phyloP scores from a whole-genome alignment of 2,888 invertebrate species.

The Epinotia brunnichana region DNA sequence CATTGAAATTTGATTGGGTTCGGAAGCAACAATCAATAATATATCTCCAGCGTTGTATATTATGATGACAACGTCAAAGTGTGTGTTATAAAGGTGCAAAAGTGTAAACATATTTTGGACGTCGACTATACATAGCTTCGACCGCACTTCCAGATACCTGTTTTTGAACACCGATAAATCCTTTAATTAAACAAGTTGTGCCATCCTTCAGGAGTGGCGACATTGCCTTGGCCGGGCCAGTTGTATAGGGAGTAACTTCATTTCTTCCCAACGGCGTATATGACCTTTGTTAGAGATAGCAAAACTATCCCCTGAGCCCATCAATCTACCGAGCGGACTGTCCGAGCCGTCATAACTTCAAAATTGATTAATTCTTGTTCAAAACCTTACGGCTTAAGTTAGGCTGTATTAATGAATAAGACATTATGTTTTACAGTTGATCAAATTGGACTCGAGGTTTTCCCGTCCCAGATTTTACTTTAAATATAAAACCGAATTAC shows the following conservation, averaged over 20 bases:
- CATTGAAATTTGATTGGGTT: no score
- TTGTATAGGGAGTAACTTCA: conserved; percentile 5
- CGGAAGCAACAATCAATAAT: no score
- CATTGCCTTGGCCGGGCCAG: neutral
- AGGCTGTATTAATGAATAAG: neutral
- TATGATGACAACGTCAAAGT: no score
- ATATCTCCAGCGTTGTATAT: no score
- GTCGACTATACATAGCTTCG: neutral
- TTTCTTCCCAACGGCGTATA: neutral
- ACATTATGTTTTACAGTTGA: neutral
- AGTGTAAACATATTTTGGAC: no score
- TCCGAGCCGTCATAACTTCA: conserved; percentile 41
- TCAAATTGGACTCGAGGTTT: neutral
- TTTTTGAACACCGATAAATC: conserved; percentile 24
- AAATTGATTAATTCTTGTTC: conserved; percentile 43
- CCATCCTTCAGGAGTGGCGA: conserved; percentile 17
- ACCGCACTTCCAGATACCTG: conserved; percentile 11
- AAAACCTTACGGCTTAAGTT: conserved; percentile 5
- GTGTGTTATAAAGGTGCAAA: no score
- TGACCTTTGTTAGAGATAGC: neutral
- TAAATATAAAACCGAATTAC: no score
- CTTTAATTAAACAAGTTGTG: conserved; percentile 43
- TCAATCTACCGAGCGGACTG: conserved; percentile 40
- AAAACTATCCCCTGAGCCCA: conserved; percentile 37
- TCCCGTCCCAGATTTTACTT: no score